Evolutionary conservation across 2,113 vertebrate genomes (phyloP).

Genomic region (Peromyscus californicus): DNA sequence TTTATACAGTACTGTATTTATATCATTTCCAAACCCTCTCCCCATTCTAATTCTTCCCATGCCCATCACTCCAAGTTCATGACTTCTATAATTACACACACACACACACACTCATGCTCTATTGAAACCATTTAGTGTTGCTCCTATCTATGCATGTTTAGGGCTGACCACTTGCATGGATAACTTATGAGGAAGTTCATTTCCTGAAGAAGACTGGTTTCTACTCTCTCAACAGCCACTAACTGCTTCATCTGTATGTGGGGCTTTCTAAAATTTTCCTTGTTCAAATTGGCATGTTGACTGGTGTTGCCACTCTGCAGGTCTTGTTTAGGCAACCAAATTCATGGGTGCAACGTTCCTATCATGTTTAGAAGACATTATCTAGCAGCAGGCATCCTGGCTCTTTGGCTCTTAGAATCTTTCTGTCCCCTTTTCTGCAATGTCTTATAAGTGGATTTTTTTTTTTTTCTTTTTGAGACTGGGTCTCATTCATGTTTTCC

Average conservation of each 20-base stretch:
- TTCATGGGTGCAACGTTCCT: neutral
- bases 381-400: neutral
- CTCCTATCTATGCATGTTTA: neutral
- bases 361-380: neutral
- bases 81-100: neutral
- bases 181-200: neutral
- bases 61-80: neutral
- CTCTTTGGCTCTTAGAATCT: neutral
- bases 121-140: neutral
- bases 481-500: neutral
- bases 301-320: neutral
- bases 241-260: neutral
- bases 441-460: neutral
- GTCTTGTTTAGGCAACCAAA: neutral
- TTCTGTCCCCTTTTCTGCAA: neutral
- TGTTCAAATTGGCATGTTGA: neutral
- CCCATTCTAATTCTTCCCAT: neutral
- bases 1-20: neutral
- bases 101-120: neutral
- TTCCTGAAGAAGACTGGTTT: neutral
- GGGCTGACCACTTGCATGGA: neutral
- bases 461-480: neutral
- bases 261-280: neutral
- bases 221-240: neutral
- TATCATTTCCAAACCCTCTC: neutral